These are phyloP conservation scores for Paramacrobiotus metropolitanus DNA, from an alignment of 1,140 invertebrate species.

Conservation along the genomic window DNA sequence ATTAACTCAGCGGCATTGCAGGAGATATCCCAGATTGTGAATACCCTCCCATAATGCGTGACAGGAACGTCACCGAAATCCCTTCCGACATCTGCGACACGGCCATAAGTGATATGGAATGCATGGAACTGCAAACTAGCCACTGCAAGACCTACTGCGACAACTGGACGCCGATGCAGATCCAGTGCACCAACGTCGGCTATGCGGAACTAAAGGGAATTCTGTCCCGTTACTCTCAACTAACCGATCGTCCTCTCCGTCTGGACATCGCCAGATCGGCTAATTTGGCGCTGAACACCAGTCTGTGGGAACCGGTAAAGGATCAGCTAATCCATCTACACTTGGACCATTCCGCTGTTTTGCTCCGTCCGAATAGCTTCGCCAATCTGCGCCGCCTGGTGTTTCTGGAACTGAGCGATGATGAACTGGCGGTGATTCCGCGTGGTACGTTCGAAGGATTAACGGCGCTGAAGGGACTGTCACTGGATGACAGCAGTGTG, in stretches of 20 bases:
- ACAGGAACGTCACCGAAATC: constrained; percentile 3
- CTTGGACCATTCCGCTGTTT: neutral
- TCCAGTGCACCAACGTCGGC: neutral
- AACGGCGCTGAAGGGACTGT: neutral
- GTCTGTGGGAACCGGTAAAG: neutral
- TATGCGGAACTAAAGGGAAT: neutral
- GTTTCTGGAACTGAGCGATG: neutral
- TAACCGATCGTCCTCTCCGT: neutral
- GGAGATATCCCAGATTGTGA: constrained; percentile 4
- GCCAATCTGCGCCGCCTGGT: neutral
- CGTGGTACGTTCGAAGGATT: neutral
- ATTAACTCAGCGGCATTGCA: too few relatives aligned
- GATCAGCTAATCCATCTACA: neutral
- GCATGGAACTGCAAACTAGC: neutral
- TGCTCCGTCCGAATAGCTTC: neutral
- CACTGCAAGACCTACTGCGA: neutral
- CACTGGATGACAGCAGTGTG: neutral
- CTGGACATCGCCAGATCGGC: neutral
- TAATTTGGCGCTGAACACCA: neutral
- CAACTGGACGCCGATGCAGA: neutral
- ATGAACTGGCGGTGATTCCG: neutral
- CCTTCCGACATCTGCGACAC: neutral
- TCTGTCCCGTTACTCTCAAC: neutral
- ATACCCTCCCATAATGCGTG: neutral
- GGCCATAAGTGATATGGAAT: neutral